Evolutionary conservation across 2,113 vertebrate genomes (phyloP).

Genomic region (Saccopteryx leptura): DNA sequence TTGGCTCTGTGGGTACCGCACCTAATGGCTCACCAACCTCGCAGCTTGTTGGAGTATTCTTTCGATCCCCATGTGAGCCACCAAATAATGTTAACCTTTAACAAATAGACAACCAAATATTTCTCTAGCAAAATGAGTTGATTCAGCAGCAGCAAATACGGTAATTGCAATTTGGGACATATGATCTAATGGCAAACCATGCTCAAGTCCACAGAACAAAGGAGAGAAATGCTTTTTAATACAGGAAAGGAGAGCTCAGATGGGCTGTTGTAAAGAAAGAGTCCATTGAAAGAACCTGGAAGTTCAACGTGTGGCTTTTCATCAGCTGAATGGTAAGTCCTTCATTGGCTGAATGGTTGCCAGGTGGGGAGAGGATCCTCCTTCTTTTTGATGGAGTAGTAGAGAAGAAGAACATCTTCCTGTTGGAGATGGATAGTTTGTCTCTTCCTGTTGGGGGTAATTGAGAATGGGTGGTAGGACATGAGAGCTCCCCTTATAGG

Average conservation of each 20-base stretch:
- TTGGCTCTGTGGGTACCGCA: not conserved
- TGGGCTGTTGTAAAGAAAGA: not conserved
- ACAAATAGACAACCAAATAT: not conserved
- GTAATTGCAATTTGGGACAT: not conserved
- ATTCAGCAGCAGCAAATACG: not conserved
- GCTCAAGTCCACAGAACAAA: not conserved
- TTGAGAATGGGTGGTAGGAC: not conserved
- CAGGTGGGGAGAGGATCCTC: not conserved
- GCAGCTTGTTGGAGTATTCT: not conserved
- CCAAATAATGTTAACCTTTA: not conserved
- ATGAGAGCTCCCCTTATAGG: not conserved
- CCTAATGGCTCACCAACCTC: not conserved
- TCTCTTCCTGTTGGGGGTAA: not conserved
- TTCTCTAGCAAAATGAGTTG: not conserved
- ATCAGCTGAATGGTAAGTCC: not conserved
- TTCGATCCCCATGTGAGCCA: not conserved
- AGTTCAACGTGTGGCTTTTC: not conserved
- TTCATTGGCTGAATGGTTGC: not conserved
- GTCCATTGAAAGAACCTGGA: no score
- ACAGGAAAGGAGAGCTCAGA: not conserved
- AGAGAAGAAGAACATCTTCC: not conserved
- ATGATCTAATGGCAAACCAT: not conserved
- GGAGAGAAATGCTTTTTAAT: not conserved
- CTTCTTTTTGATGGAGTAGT: not conserved
- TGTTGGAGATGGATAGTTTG: not conserved